Evolutionary conservation across 2,797 vertebrate genomes (phyloP).

Genomic region (Salarias fasciatus): DNA sequence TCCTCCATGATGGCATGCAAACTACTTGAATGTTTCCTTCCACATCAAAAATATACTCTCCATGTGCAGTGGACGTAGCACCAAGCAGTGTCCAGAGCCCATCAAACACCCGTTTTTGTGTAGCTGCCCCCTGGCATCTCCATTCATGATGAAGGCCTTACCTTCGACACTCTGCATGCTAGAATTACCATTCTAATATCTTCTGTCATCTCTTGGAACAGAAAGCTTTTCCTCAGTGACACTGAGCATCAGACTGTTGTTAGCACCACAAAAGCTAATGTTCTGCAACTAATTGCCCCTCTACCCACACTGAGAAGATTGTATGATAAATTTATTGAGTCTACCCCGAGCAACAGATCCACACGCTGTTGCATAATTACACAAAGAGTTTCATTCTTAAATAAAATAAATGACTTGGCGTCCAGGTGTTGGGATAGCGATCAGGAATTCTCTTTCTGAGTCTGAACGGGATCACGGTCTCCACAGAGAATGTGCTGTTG

Average conservation of each 20-base stretch:
- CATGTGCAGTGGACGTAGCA: too few species aligned
- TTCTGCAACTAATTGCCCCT: slow-evolving; percentile 8
- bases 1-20: too few species aligned
- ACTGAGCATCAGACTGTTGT: background rate
- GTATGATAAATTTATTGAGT: background rate
- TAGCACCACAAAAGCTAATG: slow-evolving; percentile 15
- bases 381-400: background rate
- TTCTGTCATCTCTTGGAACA: background rate
- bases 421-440: too few species aligned
- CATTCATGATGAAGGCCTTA: too few species aligned
- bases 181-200: background rate
- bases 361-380: too few species aligned
- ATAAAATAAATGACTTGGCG: background rate
- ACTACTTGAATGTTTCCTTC: too few species aligned
- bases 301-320: background rate
- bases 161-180: too few species aligned
- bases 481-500: background rate
- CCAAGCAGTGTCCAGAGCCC: too few species aligned
- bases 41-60: too few species aligned
- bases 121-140: too few species aligned
- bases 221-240: background rate
- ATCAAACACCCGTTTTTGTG: too few species aligned
- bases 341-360: background rate
- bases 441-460: background rate
- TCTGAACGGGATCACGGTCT: background rate